Conservation (phyloP, 1,140 invertebrate genomes). For the Scylla paramamosain region DNA sequence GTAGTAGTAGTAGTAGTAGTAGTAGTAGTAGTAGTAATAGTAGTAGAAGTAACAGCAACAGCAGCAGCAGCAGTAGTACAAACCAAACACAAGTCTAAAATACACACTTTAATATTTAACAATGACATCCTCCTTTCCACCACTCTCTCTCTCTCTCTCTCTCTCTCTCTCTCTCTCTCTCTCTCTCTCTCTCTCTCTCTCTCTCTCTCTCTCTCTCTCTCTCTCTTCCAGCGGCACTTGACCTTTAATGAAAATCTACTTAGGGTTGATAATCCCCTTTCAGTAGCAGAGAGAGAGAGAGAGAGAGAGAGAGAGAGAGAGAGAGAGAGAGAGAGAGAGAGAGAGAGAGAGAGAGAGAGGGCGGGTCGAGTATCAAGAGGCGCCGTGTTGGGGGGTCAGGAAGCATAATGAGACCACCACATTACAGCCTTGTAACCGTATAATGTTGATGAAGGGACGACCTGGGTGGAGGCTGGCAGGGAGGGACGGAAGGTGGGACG, state of each 20-base stretch:
- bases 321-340: neutral
- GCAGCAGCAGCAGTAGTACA: neutral
- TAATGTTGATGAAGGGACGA: conserved; percentile 69
- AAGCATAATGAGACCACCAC: conserved; percentile 57
- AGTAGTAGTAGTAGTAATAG: neutral
- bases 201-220: conserved; percentile 35
- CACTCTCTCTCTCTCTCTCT: neutral
- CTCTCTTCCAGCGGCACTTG: conserved; percentile 39
- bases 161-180: too few relatives aligned
- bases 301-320: neutral
- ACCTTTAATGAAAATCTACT: conserved; percentile 69
- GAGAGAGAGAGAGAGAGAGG: neutral
- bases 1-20: neutral
- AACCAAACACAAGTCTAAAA: neutral
- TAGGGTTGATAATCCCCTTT: conserved; percentile 55
- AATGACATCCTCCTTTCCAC: neutral
- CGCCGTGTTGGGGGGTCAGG: neutral
- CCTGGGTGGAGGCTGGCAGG: neutral
- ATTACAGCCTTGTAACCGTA: conserved; percentile 66
- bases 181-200: too few relatives aligned
- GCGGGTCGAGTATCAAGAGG: conserved; percentile 51
- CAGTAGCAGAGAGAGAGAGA: conserved; percentile 17
- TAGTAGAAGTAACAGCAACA: neutral
- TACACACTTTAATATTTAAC: neutral
- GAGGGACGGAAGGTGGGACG: neutral